These are phyloP conservation scores for Anisognathus igniventris DNA, from an alignment of 2,797 vertebrate genomes.

Conservation along the genomic window DNA sequence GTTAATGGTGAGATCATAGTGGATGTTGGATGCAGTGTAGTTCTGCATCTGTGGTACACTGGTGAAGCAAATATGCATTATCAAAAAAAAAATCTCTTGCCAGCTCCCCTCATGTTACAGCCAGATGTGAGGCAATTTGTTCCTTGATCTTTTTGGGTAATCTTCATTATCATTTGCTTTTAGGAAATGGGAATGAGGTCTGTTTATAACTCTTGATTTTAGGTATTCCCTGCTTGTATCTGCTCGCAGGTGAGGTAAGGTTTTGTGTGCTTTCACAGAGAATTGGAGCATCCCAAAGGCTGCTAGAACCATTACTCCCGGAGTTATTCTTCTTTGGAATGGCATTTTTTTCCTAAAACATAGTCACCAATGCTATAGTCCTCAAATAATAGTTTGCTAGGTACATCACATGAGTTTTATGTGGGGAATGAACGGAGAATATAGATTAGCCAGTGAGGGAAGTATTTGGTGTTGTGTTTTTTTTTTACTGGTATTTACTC, in stretches of 20 bases:
- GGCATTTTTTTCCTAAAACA: background rate
- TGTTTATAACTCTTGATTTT: background rate
- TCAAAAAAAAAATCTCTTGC: background rate
- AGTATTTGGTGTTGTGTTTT: fast-evolving
- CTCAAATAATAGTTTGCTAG: background rate
- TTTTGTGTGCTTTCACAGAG: background rate
- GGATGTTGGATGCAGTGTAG: background rate
- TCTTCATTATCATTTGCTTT: background rate
- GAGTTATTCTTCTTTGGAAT: background rate
- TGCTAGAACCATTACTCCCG: background rate
- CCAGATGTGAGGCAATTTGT: background rate
- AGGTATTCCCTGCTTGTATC: background rate
- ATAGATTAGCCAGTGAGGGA: background rate
- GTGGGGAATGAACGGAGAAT: background rate
- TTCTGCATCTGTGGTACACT: background rate
- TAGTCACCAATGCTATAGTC: background rate
- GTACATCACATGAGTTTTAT: fast-evolving
- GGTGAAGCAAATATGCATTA: background rate
- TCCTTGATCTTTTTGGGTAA: background rate
- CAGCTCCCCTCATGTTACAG: background rate
- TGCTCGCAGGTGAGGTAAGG: background rate
- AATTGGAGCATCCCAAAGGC: background rate
- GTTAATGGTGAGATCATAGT: background rate
- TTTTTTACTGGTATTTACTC: background rate
- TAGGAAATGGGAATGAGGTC: background rate